Conservation (phyloP, 2,113 vertebrate genomes). For the Sceloporus undulatus region DNA sequence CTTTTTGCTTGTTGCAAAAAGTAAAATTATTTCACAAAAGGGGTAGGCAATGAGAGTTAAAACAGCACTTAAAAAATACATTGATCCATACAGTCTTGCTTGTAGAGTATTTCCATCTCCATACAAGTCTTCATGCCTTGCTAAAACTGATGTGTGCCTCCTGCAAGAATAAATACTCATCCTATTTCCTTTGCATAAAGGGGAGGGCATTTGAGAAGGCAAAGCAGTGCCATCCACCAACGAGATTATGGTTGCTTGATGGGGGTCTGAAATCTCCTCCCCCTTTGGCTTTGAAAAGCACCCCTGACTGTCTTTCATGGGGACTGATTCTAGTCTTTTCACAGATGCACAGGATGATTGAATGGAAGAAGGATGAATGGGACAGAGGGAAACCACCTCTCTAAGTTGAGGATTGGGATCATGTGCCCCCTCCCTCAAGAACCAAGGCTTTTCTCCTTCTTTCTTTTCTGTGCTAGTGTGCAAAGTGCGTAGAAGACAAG, state of each 20-base stretch:
- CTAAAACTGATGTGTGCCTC: neutral
- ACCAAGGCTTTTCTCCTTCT: neutral
- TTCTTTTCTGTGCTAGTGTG: neutral
- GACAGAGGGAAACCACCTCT: neutral
- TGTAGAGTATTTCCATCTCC: fast-evolving
- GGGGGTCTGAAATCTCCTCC: neutral
- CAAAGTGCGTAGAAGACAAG: neutral
- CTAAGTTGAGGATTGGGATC: neutral
- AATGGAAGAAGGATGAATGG: neutral
- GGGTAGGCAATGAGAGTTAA: neutral
- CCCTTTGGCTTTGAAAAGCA: fast-evolving
- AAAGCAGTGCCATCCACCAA: neutral
- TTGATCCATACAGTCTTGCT: fast-evolving
- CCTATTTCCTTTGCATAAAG: neutral
- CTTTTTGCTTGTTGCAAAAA: fast-evolving
- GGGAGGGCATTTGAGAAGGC: neutral
- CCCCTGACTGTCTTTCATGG: neutral
- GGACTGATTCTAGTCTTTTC: neutral
- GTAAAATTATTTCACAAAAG: neutral
- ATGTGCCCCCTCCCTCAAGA: fast-evolving
- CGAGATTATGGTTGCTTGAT: neutral
- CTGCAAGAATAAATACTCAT: neutral
- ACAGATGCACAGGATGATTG: fast-evolving
- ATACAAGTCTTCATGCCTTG: neutral
- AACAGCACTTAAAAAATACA: neutral